A percentile compares a stretch with the other conserved stretches of the same genome.
phyloP scores from a whole-genome alignment of 2,113 vertebrate genomes.

The Neofelis nebulosa region DNA sequence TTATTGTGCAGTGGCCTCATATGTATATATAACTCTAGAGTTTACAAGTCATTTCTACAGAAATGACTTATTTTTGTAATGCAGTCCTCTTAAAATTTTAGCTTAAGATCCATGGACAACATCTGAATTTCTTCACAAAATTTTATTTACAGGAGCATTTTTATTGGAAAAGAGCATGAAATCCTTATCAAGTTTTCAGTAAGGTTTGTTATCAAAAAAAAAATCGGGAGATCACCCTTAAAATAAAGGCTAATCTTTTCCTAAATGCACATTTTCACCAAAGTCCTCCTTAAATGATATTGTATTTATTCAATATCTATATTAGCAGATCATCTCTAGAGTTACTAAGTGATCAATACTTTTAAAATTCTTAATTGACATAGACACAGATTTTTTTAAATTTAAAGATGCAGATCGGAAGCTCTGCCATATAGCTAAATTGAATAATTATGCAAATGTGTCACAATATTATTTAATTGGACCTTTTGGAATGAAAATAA shows the following conservation, averaged over 20 bases:
- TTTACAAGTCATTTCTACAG: background rate
- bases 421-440: slow-evolving; percentile 22
- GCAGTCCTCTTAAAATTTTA: background rate
- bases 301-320: background rate
- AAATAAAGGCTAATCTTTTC: background rate
- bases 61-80: slow-evolving; percentile 6
- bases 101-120: background rate
- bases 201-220: background rate
- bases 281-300: background rate
- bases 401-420: slow-evolving; percentile 20
- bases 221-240: background rate
- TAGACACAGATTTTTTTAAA: background rate
- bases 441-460: slow-evolving; percentile 60
- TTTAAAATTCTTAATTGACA: slow-evolving; percentile 28
- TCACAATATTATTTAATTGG: slow-evolving; percentile 58
- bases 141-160: background rate
- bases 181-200: background rate
- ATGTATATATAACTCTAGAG: background rate
- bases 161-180: background rate
- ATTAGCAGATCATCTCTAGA: background rate
- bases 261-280: background rate
- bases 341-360: background rate
- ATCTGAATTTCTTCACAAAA: background rate
- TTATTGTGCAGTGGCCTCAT: background rate
- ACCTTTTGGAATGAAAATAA: slow-evolving; percentile 60